These are phyloP conservation scores for Trichogramma dendrolimi DNA, from an alignment of 2,888 invertebrate genomes.

Conservation along the genomic window DNA sequence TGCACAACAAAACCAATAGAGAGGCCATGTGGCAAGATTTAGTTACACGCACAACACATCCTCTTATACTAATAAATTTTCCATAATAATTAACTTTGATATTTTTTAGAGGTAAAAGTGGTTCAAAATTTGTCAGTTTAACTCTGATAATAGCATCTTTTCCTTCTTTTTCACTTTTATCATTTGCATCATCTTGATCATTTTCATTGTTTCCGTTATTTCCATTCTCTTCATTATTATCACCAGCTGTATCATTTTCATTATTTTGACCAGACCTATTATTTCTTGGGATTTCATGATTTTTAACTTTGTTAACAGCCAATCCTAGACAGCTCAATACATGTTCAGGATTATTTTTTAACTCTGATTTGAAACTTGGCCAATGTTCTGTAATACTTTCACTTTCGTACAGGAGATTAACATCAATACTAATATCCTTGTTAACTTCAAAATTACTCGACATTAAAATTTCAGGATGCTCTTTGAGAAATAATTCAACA, in stretches of 20 bases:
- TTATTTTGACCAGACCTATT: conserved; percentile 11
- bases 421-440: conserved; percentile 59
- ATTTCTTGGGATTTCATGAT: background rate
- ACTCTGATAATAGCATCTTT: conserved; percentile 55
- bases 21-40: conserved; percentile 69
- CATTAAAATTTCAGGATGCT: conserved; percentile 52
- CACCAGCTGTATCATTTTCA: conserved; percentile 58
- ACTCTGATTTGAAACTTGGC: conserved; percentile 63
- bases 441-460: conserved; percentile 60
- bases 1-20: conserved; percentile 76
- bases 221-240: conserved; percentile 60
- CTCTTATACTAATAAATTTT: conserved; percentile 74
- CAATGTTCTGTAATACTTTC: conserved; percentile 59
- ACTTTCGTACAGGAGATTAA: conserved; percentile 58
- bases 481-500: conserved; percentile 58
- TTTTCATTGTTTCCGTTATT: background rate
- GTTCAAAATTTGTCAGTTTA: conserved; percentile 63
- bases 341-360: conserved; percentile 64
- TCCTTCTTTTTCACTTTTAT: conserved; percentile 40
- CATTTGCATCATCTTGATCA: conserved; percentile 10
- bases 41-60: conserved; percentile 79
- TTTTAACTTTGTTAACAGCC: conserved; percentile 71
- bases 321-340: conserved; percentile 70
- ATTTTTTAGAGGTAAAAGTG: conserved; percentile 64
- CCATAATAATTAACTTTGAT: conserved; percentile 71